A percentile compares a stretch with the other conserved stretches of the same genome.
These are phyloP conservation scores for Venturia canescens DNA, from an alignment of 1,140 invertebrate species.

Conservation along the genomic window DNA sequence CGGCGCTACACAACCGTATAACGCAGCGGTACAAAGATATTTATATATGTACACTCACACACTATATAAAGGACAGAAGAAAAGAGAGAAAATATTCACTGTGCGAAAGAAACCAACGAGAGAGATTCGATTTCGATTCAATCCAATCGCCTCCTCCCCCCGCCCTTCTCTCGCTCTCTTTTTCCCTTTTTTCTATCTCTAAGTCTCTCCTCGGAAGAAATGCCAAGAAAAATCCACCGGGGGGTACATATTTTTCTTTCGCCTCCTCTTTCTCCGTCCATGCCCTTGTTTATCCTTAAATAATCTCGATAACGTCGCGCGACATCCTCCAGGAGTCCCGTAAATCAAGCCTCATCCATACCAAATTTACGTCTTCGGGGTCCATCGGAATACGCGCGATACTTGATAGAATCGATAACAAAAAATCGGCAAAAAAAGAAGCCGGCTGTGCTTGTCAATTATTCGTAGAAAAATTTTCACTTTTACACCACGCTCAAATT, in stretches of 20 bases:
- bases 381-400: not conserved
- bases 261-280: not conserved
- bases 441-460: too few relatives aligned
- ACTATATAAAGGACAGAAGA: not conserved
- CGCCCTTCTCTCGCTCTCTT: not conserved
- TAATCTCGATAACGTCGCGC: constrained; percentile 18
- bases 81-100: constrained; percentile 17
- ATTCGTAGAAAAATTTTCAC: too few relatives aligned
- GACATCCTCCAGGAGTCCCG: not conserved
- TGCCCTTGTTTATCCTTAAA: not conserved
- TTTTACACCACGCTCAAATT: too few relatives aligned
- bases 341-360: not conserved
- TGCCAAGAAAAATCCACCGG: constrained; percentile 4
- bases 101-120: constrained; percentile 10
- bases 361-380: not conserved
- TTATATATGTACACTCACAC: not conserved
- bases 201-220: not conserved
- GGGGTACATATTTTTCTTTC: not conserved
- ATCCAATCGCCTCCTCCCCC: not conserved
- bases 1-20: not conserved
- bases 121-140: constrained; percentile 20
- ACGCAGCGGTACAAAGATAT: not conserved
- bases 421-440: too few relatives aligned
- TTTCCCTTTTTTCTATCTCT: not conserved
- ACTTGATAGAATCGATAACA: not conserved